A percentile compares a stretch with the other conserved stretches of the same genome.
These are phyloP conservation scores for Dasyornis broadbenti DNA, from an alignment of 2,113 vertebrate genomes.

Conservation along the genomic window DNA sequence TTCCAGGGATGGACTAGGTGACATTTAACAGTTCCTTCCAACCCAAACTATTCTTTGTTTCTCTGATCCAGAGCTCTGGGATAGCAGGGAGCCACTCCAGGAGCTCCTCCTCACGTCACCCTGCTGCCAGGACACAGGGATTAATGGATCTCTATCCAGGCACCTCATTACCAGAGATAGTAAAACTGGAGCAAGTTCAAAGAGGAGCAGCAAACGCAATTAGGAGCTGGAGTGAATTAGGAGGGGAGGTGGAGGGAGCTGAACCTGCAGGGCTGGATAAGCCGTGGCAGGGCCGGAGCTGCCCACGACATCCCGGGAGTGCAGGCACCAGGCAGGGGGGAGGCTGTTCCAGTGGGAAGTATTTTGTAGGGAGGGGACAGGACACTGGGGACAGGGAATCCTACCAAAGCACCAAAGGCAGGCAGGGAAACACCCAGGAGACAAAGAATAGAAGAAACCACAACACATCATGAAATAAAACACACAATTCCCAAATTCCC, in stretches of 20 bases:
- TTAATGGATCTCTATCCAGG: neutral
- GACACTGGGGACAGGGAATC: neutral
- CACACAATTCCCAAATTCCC: neutral
- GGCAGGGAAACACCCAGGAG: neutral
- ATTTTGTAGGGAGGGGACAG: neutral
- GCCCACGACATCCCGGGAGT: neutral
- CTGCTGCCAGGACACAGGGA: neutral
- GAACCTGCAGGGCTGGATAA: neutral
- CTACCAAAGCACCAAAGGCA: neutral
- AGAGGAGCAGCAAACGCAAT: conserved; percentile 11
- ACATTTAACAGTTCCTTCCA: neutral
- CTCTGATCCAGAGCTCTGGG: neutral
- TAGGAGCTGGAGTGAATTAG: neutral
- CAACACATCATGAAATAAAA: neutral
- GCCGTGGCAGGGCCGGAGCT: rapidly evolving
- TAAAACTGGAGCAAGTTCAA: conserved; percentile 45
- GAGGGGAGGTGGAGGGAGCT: neutral
- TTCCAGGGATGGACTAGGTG: neutral
- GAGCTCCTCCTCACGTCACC: neutral
- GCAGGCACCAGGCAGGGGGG: neutral
- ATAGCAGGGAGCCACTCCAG: rapidly evolving
- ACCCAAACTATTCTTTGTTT: neutral
- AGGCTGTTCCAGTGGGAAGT: neutral
- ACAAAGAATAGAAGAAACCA: neutral
- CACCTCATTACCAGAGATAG: conserved; percentile 44